Percentiles rank a stretch among this genome's conserved stretches.
Conservation (phyloP, 2,113 vertebrate genomes). For the Perognathus longimembris region DNA sequence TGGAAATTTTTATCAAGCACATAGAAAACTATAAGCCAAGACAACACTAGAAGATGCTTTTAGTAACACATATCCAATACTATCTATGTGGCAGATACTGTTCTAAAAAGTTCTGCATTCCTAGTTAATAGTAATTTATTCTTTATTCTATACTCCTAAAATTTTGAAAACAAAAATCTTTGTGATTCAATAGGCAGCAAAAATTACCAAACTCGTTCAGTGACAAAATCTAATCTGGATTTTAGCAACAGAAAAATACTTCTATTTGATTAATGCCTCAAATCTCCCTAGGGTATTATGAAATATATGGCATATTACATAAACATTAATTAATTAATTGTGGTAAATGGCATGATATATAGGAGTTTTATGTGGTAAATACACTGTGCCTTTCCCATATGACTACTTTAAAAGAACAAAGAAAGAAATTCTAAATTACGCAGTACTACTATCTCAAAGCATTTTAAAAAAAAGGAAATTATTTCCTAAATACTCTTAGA, state of each 20-base stretch:
- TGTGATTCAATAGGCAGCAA: constrained; percentile 11
- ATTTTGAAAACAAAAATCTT: constrained; percentile 20
- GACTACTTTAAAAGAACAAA: constrained; percentile 18
- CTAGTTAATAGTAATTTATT: background rate
- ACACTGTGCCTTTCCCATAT: background rate
- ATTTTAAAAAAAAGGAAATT: constrained; percentile 33
- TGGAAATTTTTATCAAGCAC: background rate
- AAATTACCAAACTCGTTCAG: constrained; percentile 44
- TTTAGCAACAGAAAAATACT: constrained; percentile 21
- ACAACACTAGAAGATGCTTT: background rate
- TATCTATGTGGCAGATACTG: background rate
- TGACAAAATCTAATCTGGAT: constrained; percentile 36
- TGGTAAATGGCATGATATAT: background rate
- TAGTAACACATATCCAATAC: background rate
- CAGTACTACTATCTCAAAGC: constrained; percentile 5
- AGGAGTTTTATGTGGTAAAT: constrained; percentile 5
- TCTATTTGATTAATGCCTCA: constrained; percentile 35
- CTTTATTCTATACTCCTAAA: constrained; percentile 45
- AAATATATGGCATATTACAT: background rate
- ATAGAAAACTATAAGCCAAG: background rate
- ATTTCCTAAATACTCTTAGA: constrained; percentile 31
- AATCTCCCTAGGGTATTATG: background rate
- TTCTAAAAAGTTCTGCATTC: background rate
- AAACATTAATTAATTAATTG: background rate
- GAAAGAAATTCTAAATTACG: constrained; percentile 20